Conservation (phyloP, 2,797 vertebrate genomes). For the Petrocephalus sullivani region DNA sequence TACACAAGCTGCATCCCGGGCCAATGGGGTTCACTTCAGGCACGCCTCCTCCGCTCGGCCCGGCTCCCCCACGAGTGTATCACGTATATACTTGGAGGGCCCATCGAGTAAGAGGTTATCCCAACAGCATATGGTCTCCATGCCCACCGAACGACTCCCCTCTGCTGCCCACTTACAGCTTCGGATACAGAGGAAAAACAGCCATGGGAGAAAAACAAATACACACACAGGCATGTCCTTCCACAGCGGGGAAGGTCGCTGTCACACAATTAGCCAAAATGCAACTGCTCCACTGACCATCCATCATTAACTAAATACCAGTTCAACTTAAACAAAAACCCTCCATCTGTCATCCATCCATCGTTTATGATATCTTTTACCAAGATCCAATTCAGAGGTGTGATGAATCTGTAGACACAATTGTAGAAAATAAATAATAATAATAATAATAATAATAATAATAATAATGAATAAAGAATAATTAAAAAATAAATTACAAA, state of each 20-base stretch:
- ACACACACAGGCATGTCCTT: neutral
- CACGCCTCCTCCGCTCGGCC: neutral
- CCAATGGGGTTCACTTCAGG: neutral
- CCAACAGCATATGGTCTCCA: conserved; percentile 61
- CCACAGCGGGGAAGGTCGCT: neutral
- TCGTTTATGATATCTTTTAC: neutral
- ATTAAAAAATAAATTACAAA: neutral
- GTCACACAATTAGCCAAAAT: neutral
- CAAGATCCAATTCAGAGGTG: neutral
- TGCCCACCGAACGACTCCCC: conserved; percentile 43
- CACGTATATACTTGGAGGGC: conserved; percentile 36
- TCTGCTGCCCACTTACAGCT: neutral
- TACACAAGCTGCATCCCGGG: neutral
- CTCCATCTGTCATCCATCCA: neutral
- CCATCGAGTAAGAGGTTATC: conserved; percentile 54
- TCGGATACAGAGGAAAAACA: conserved; percentile 30
- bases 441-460: too few species aligned
- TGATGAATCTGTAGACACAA: neutral
- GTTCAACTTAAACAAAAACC: neutral
- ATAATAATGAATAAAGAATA: neutral
- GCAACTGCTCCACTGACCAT: neutral
- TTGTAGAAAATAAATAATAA: neutral
- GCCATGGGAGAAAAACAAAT: neutral
- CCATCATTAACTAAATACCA: neutral
- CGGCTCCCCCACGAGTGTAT: conserved; percentile 12